Evolutionary conservation across 2,797 vertebrate genomes (phyloP).

Genomic region (Phataginus tricuspis): DNA sequence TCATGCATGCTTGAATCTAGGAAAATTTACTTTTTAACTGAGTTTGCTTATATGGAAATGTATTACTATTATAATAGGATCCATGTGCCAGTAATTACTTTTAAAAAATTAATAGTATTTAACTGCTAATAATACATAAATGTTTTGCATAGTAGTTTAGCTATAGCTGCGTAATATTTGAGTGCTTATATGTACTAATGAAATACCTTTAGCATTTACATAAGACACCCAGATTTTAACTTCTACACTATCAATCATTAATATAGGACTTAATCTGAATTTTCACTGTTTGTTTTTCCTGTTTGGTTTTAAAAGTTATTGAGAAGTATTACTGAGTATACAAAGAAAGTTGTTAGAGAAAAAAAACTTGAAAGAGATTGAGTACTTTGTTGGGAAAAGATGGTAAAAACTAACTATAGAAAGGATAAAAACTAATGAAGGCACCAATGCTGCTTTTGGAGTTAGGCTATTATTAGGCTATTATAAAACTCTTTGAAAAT

Average conservation of each 20-base stretch:
- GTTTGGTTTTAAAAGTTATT: constrained; percentile 13
- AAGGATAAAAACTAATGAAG: background rate
- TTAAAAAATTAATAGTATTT: background rate
- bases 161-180: background rate
- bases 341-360: background rate
- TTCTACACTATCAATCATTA: background rate
- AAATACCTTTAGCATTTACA: background rate
- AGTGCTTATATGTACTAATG: background rate
- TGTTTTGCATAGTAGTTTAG: background rate
- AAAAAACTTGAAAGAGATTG: background rate
- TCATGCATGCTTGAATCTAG: background rate
- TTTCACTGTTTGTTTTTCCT: constrained; percentile 24
- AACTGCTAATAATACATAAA: background rate
- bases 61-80: background rate
- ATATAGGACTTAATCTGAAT: background rate
- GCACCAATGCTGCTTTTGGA: accelerated
- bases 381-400: background rate
- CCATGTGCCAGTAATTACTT: background rate
- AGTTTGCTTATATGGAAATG: background rate
- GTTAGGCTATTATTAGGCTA: background rate
- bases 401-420: background rate
- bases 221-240: background rate
- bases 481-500: background rate
- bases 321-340: background rate
- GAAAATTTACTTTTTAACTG: background rate